Evolutionary conservation across 2,113 vertebrate species (phyloP).

Genomic region (Rhinogobius similis): DNA sequence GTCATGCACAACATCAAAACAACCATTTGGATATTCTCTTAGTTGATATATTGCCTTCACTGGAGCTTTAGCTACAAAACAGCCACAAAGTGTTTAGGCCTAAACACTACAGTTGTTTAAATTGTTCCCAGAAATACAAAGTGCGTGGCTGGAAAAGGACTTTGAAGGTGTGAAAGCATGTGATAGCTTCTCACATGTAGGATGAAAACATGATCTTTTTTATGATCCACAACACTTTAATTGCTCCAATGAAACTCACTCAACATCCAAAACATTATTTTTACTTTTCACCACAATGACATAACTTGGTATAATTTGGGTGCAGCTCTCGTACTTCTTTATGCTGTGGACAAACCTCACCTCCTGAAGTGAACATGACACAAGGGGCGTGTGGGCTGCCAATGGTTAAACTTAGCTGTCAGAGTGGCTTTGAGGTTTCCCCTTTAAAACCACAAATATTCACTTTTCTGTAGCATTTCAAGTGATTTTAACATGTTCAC

Average conservation of each 20-base stretch:
- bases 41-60: too few relatives aligned
- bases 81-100: neutral
- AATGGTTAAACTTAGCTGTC: slow-evolving; percentile 53
- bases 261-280: slow-evolving; percentile 28
- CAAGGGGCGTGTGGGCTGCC: slow-evolving; percentile 14
- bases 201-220: neutral
- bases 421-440: slow-evolving; percentile 42
- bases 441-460: slow-evolving; percentile 47
- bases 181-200: slow-evolving; percentile 5
- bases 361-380: slow-evolving; percentile 4
- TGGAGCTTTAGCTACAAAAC: neutral
- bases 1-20: too few relatives aligned
- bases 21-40: too few relatives aligned
- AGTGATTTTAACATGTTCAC: slow-evolving; percentile 16
- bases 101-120: neutral
- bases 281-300: slow-evolving; percentile 11
- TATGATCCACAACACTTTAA: slow-evolving; percentile 9
- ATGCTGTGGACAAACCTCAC: slow-evolving; percentile 38
- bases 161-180: slow-evolving; percentile 4
- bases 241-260: neutral
- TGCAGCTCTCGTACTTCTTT: slow-evolving; percentile 29
- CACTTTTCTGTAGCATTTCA: slow-evolving; percentile 13
- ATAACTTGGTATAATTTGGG: slow-evolving; percentile 33
- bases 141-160: neutral
- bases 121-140: slow-evolving; percentile 20